These are phyloP conservation scores for Galerucella calmariensis DNA, from an alignment of 2,888 invertebrate species.

Conservation along the genomic window DNA sequence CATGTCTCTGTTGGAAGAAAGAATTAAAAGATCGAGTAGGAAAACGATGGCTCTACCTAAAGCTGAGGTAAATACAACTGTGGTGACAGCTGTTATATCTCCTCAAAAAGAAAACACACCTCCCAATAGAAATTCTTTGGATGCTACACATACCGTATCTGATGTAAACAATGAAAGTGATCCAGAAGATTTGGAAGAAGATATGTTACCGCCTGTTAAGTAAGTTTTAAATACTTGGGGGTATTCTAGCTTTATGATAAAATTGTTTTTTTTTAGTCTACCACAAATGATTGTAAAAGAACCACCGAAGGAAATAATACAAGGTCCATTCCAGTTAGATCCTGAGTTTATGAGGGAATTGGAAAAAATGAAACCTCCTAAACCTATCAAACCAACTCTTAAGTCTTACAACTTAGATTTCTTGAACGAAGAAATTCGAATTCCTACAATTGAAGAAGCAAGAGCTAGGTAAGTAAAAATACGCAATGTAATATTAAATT, in stretches of 20 bases:
- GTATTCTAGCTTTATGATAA: background rate
- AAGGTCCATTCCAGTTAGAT: constrained; percentile 84
- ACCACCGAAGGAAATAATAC: constrained; percentile 63
- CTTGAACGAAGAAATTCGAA: constrained; percentile 59
- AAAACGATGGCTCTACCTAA: constrained; percentile 65
- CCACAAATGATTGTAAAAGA: constrained; percentile 65
- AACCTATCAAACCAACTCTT: constrained; percentile 51
- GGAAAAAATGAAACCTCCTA: constrained; percentile 64
- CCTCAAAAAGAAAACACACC: constrained; percentile 46
- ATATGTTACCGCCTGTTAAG: constrained; percentile 52
- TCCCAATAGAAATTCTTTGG: constrained; percentile 34
- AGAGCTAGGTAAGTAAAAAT: constrained; percentile 54
- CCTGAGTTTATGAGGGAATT: constrained; percentile 76
- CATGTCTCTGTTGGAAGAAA: constrained; percentile 91
- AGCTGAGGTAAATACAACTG: constrained; percentile 40
- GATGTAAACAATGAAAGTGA: constrained; percentile 54
- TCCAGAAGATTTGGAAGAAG: constrained; percentile 57
- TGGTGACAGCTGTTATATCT: constrained; percentile 35
- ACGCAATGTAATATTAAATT: background rate
- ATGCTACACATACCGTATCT: constrained; percentile 26
- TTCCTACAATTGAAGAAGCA: constrained; percentile 58
- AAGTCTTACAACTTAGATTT: constrained; percentile 62
- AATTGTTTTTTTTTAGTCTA: constrained; percentile 45
- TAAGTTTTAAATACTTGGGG: constrained; percentile 38
- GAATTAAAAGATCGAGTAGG: constrained; percentile 91